phyloP scores from a whole-genome alignment of 35 echinoderm and acorn worm genomes.

The Lytechinus variegatus region DNA sequence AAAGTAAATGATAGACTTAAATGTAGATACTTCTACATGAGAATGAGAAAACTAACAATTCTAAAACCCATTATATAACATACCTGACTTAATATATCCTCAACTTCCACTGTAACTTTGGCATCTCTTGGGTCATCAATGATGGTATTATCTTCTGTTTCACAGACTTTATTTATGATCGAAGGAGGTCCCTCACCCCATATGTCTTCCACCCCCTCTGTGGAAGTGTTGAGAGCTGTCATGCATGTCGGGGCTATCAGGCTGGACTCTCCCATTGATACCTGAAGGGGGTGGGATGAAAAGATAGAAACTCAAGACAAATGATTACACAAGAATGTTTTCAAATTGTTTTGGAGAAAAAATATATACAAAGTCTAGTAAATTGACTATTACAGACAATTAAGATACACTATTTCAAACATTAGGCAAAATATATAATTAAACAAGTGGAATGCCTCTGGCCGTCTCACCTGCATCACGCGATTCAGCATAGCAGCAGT shows the following conservation, averaged over 20 bases:
- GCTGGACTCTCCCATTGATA: conserved; percentile 50
- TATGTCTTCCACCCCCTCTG: background rate
- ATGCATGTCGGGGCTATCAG: conserved; percentile 8
- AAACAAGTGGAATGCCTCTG: too few relatives aligned
- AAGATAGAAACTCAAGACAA: background rate
- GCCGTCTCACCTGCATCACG: too few relatives aligned
- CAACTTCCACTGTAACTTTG: background rate
- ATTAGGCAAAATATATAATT: too few relatives aligned
- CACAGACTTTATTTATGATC: background rate
- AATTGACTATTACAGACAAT: background rate
- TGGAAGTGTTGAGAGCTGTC: conserved; percentile 13
- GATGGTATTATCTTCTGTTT: background rate
- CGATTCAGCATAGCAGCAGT: too few relatives aligned
- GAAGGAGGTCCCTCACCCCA: conserved; percentile 41
- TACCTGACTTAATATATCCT: background rate
- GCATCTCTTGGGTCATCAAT: background rate
- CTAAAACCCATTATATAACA: background rate
- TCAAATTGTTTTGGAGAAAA: background rate
- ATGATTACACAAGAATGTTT: background rate
- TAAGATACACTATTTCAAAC: too few relatives aligned
- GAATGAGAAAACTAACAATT: too few relatives aligned
- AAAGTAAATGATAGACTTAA: too few relatives aligned
- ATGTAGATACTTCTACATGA: too few relatives aligned
- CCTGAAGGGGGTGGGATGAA: background rate
- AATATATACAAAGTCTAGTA: background rate